Conservation (phyloP, 2,113 vertebrate species). For the Spea bombifrons region DNA sequence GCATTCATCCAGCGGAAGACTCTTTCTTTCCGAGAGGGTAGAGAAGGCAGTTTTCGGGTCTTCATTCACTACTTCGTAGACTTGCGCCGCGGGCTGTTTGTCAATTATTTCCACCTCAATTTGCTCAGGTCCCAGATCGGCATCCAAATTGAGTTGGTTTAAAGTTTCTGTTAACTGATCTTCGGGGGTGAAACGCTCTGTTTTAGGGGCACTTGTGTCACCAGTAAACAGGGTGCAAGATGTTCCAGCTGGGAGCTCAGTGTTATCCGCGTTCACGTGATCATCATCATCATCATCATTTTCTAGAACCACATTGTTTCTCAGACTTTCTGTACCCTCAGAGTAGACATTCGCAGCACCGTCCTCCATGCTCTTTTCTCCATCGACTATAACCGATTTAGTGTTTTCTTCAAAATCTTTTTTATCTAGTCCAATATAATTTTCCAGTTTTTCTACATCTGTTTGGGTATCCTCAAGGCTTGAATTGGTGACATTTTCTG, state of each 20-base stretch:
- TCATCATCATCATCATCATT: not conserved
- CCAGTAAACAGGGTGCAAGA: not conserved
- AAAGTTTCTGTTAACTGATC: conserved; percentile 64
- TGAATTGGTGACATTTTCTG: not conserved
- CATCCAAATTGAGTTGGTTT: conserved; percentile 67
- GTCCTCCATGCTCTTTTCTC: not conserved
- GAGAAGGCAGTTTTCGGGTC: conserved; percentile 83
- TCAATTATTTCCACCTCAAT: conserved; percentile 50
- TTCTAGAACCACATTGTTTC: not conserved
- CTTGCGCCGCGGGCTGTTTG: conserved; percentile 55
- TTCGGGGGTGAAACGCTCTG: not conserved
- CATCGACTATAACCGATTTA: not conserved
- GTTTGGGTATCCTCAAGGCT: not conserved
- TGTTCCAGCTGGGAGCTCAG: not conserved
- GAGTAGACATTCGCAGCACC: not conserved
- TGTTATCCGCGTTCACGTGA: not conserved
- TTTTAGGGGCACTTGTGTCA: not conserved
- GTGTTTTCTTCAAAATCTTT: not conserved
- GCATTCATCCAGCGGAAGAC: conserved; percentile 70
- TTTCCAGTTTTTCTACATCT: not conserved
- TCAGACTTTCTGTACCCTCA: not conserved
- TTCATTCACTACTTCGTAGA: conserved; percentile 69
- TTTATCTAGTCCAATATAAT: not conserved
- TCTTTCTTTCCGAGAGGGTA: conserved; percentile 73
- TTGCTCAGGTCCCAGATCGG: conserved; percentile 58